A percentile compares a stretch with the other conserved stretches of the same genome.
Evolutionary conservation across 2,888 invertebrate genomes (phyloP).

Genomic region (Strigamia transsilvanica): DNA sequence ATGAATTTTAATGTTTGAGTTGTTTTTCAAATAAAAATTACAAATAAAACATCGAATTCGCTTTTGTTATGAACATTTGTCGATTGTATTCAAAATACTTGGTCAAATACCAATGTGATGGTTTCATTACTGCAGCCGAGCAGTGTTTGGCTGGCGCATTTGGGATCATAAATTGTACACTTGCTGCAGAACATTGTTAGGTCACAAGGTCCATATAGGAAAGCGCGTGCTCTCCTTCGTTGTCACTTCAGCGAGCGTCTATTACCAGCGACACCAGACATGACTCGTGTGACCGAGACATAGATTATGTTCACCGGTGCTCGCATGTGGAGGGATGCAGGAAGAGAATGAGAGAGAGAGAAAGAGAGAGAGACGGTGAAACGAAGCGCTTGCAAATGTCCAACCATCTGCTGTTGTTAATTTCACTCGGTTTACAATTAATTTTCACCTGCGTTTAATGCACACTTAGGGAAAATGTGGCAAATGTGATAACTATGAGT

Average conservation of each 20-base stretch:
- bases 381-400: slow-evolving; percentile 38
- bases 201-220: slow-evolving; percentile 24
- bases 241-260: slow-evolving; percentile 49
- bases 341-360: background rate
- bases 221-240: slow-evolving; percentile 39
- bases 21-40: no score
- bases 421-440: slow-evolving; percentile 49
- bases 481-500: slow-evolving; percentile 43
- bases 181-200: slow-evolving; percentile 36
- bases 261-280: slow-evolving; percentile 47
- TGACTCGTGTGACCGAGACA: slow-evolving; percentile 48
- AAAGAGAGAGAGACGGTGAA: background rate
- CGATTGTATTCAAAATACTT: background rate
- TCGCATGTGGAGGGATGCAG: background rate
- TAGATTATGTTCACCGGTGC: slow-evolving; percentile 47
- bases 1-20: no score
- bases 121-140: background rate
- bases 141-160: slow-evolving; percentile 27
- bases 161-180: slow-evolving; percentile 45
- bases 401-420: slow-evolving; percentile 49
- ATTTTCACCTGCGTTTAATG: slow-evolving; percentile 43
- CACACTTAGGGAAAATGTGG: slow-evolving; percentile 31
- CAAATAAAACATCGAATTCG: no score
- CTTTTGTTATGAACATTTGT: background rate
- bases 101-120: slow-evolving; percentile 1